Conservation (phyloP, 2,797 vertebrate species). For the Tapera naevia region DNA sequence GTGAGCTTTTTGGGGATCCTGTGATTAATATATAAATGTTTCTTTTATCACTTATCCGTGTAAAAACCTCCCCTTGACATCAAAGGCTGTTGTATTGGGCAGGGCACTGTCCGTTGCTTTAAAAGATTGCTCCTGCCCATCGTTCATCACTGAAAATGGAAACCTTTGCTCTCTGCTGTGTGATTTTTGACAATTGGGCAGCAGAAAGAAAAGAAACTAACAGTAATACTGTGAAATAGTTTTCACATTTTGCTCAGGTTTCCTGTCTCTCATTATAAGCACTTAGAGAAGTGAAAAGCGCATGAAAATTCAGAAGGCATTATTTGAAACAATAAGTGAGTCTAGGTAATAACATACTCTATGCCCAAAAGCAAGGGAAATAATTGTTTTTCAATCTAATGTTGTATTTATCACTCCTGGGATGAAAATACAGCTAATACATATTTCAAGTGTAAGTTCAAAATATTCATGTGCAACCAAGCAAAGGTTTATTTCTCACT, state of each 20-base stretch:
- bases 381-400: slow-evolving; percentile 55
- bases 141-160: background rate
- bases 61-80: background rate
- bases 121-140: background rate
- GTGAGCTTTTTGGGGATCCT: background rate
- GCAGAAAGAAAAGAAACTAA: background rate
- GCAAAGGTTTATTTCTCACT: slow-evolving; percentile 41
- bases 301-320: slow-evolving; percentile 13
- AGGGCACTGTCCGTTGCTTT: background rate
- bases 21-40: rapidly evolving
- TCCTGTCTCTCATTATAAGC: background rate
- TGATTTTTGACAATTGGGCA: background rate
- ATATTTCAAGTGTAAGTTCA: slow-evolving; percentile 65
- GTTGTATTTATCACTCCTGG: slow-evolving; percentile 39
- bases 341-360: slow-evolving; percentile 26
- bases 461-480: slow-evolving; percentile 37
- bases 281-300: slow-evolving; percentile 12
- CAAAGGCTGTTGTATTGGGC: background rate
- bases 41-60: background rate
- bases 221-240: background rate
- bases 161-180: background rate
- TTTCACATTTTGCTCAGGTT: slow-evolving; percentile 17
- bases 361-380: slow-evolving; percentile 53
- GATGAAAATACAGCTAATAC: slow-evolving; percentile 31
- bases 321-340: slow-evolving; percentile 40